These are phyloP conservation scores for Catharus bicknelli DNA, from an alignment of 2,113 vertebrate genomes.

Conservation along the genomic window DNA sequence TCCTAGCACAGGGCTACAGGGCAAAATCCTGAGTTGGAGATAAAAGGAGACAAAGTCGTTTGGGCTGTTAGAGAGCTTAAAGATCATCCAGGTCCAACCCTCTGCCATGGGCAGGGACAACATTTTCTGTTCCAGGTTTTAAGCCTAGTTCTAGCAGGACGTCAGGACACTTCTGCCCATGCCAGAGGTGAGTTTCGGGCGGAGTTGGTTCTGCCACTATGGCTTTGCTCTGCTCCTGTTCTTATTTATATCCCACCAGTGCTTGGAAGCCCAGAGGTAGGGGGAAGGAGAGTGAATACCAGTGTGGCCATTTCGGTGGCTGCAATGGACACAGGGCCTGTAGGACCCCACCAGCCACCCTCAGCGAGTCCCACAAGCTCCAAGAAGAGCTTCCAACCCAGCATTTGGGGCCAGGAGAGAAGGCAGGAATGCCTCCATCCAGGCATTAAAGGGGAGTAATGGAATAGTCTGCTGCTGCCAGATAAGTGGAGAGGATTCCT, in stretches of 20 bases:
- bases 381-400: constrained; percentile 31
- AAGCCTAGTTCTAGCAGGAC: background rate
- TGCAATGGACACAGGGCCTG: background rate
- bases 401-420: background rate
- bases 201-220: background rate
- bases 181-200: background rate
- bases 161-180: fast-evolving
- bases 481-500: background rate
- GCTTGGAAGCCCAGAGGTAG: background rate
- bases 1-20: background rate
- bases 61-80: background rate
- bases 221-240: background rate
- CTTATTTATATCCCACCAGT: background rate
- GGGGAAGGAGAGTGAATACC: background rate
- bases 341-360: background rate
- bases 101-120: background rate
- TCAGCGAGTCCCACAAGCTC: background rate
- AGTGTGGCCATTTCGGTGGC: background rate
- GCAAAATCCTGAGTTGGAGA: background rate
- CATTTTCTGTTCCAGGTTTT: background rate
- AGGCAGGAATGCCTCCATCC: background rate
- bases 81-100: too few relatives aligned
- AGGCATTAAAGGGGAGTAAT: background rate
- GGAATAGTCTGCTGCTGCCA: background rate
- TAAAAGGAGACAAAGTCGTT: background rate